Base-by-base conservation (phyloP, 2,113 vertebrate genomes). In the Pangasianodon hypophthalmus region DNA sequence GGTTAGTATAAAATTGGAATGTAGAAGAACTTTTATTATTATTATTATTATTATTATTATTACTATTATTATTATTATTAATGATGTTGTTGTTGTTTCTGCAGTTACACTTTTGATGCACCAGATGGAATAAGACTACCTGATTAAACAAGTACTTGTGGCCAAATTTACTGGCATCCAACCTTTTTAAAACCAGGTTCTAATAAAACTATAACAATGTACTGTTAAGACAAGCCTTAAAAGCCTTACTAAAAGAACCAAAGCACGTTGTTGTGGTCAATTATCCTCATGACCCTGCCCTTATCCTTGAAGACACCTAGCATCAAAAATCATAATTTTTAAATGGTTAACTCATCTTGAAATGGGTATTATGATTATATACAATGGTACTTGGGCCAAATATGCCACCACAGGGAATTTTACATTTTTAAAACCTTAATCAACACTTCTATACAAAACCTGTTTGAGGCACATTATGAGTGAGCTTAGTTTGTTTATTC, bases 71-170 rank as follows among this genome's bases (percentile, higher is more conserved):
- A 29, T n/a, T 52, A 9, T 29, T 82, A 6, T 26, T 79, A 29
- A 2, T 41, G 10, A 46, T 21, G 41, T 21, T 29, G 0, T 46
- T 58, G 19, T 73, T 69, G 26, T 37, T 86, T 54, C 46, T 64
- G 71, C 26, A 80, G 9, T 88, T 88, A 52, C 0, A 80, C 11
- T 29, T 69, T 50, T 87, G 41, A 10, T 62, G 19, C 37, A 62
- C 26, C 4, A 24, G 18, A 41, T 60, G 4, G 19, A 41, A 84
- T 44, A 84, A 44, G 10, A 54, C 69, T 77, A 29, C 19, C 24
- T 75, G 85, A 75, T 41, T 41, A 87, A 56, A 73, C 50, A 32
- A 56, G 19, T 75, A 46, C 26, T 79, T 60, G 86, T 87, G 86
- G 73, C 71, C 52, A 87, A 79, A 44, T 79, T 87, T 87, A 48